phyloP scores from a whole-genome alignment of 2,113 vertebrate species.

The Oncorhynchus gorbuscha region DNA sequence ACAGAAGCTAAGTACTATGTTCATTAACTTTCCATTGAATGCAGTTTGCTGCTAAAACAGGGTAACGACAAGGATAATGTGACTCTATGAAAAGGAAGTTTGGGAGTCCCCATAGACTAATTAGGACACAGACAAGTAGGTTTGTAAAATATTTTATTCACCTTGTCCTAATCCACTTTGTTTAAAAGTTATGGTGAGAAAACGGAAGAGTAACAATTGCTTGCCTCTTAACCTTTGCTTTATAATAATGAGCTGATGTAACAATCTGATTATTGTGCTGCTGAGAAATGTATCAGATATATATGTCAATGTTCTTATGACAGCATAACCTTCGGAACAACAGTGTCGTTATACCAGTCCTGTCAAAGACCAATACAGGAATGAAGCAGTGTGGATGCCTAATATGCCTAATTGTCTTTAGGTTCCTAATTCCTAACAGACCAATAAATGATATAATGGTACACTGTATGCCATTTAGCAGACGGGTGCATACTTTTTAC shows the following conservation, averaged over 20 bases:
- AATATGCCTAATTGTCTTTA: no score
- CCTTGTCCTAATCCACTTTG: constrained; percentile 56
- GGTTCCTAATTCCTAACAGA: no score
- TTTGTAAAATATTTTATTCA: constrained; percentile 55
- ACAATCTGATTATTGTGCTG: not conserved
- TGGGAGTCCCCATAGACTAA: constrained; percentile 57
- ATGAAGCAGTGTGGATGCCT: no score
- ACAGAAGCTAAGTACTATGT: constrained; percentile 59
- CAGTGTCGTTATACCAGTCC: no score
- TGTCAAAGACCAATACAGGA: no score
- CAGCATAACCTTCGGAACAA: no score
- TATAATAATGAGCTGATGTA: constrained; percentile 34
- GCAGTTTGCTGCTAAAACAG: constrained; percentile 50
- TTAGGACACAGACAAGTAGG: constrained; percentile 62
- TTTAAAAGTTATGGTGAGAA: constrained; percentile 56
- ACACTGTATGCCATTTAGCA: no score
- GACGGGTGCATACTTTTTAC: no score
- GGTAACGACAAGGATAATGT: constrained; percentile 53
- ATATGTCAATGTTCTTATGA: no score
- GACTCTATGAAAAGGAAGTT: constrained; percentile 59
- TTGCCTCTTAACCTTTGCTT: constrained; percentile 45
- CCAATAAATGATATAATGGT: no score
- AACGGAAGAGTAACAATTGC: constrained; percentile 30
- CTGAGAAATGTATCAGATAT: constrained; percentile 12
- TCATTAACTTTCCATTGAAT: constrained; percentile 72